Base-by-base conservation (phyloP, 2,113 vertebrate genomes). In the Boulengerochromis microlepis region DNA sequence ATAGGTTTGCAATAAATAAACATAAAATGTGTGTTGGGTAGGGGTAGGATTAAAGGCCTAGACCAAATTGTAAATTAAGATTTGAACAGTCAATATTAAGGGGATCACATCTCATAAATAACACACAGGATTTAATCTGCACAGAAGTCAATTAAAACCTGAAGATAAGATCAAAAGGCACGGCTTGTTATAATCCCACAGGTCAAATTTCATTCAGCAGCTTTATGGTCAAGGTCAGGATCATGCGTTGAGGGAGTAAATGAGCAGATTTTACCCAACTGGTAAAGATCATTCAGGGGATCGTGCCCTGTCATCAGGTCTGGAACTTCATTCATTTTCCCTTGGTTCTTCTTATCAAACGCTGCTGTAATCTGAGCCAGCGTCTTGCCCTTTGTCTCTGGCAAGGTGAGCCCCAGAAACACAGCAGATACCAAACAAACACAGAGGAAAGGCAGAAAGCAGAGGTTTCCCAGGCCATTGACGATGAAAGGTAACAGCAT, bases 351-450 rank as follows among this genome's bases (percentile, higher is more conserved):
- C 56, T 91, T 93, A 59, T 95, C 92, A 89, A 98, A 96, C 40
- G 97, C 97, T 52, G 96, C 92, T 0, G 97, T 97, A 89, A 99
- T 98, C 93, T 99, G 97, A 40, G 97, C 93, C 69, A 98, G 94
- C 11, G 96, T 97, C 83, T 97, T 98, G 35, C 97, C 98, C 86
- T 98, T 98, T 13, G 98, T 99, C 95, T 99, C 98, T 1, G 98
- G 98, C 64, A 99, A 94, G 35, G 96, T 96, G 52, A 97, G 50
- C 8, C 94, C 91, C 22, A 97, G 81, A 66, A 97, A 97, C 64
- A 97, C 6, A 2, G 97, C 94, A 1, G 95, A 94, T 19, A 93
- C 89, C 85, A 97, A 2, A 71, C 98, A 98, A 22, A 98, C 96
- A 1, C 38, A 74, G 4, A 97, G 90, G 94, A 99, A 98, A 2